phyloP scores from a whole-genome alignment of 2,797 vertebrate genomes.

The Heliangelus exortis region DNA sequence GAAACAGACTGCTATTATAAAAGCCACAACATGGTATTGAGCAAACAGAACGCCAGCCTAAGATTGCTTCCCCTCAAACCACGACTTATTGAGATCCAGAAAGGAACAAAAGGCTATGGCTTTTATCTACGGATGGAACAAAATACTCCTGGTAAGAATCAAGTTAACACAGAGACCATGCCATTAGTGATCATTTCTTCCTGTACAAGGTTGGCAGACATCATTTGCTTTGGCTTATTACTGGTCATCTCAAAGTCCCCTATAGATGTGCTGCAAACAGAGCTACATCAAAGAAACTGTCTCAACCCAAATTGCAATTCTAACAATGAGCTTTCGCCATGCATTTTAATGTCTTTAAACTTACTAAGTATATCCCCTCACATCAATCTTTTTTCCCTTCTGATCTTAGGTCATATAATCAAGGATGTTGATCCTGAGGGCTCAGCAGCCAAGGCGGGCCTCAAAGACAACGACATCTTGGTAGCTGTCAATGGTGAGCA shows the following conservation, averaged over 20 bases:
- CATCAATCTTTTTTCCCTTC: neutral
- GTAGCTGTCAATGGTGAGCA: constrained; percentile 87
- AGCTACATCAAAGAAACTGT: neutral
- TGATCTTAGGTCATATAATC: constrained; percentile 84
- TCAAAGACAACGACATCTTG: constrained; percentile 87
- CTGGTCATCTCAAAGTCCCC: neutral
- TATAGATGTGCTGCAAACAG: neutral
- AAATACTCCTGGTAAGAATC: constrained; percentile 71
- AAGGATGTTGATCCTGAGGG: constrained; percentile 85
- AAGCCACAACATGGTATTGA: constrained; percentile 74
- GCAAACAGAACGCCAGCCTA: constrained; percentile 77
- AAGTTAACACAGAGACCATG: neutral
- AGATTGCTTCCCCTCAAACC: constrained; percentile 85
- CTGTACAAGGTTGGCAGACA: neutral
- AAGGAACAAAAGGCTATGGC: constrained; percentile 85
- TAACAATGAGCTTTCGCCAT: neutral
- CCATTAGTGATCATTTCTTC: neutral
- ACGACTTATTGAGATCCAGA: constrained; percentile 80
- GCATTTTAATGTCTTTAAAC: neutral
- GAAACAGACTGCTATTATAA: constrained; percentile 81
- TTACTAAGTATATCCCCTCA: neutral
- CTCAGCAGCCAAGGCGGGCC: constrained; percentile 83
- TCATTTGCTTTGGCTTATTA: neutral
- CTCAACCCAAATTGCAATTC: neutral
- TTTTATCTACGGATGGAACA: constrained; percentile 83